These are phyloP conservation scores for Scleropages formosus DNA, from an alignment of 2,797 vertebrate genomes.

Conservation along the genomic window DNA sequence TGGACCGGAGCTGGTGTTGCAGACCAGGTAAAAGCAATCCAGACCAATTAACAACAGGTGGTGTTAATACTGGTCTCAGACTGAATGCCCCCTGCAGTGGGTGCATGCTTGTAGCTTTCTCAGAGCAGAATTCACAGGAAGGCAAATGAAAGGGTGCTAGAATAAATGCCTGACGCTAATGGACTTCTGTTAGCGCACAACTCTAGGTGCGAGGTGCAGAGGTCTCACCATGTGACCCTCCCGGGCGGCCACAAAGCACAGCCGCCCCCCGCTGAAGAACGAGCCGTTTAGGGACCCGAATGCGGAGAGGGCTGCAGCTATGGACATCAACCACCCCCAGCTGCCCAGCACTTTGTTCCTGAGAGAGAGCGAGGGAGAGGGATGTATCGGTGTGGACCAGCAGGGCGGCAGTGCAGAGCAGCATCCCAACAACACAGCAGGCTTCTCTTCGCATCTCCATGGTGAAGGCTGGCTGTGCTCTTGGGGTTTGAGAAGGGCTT, in stretches of 20 bases:
- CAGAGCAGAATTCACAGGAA: no score
- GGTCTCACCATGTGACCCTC: conserved; percentile 86
- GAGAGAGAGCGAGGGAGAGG: not conserved
- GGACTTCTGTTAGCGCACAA: not conserved
- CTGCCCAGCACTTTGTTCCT: conserved; percentile 82
- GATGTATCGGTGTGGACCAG: not conserved
- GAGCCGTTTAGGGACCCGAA: conserved; percentile 81
- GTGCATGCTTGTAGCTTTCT: no score
- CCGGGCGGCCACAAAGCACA: conserved; percentile 82
- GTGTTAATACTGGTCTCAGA: not conserved
- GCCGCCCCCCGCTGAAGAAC: conserved; percentile 78
- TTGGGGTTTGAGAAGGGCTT: not conserved
- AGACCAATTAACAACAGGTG: no score
- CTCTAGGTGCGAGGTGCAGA: not conserved
- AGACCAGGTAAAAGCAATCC: no score
- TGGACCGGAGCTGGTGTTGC: no score
- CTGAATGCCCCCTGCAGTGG: not conserved
- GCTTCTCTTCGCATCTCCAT: no score
- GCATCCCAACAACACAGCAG: not conserved
- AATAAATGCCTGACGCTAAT: no score
- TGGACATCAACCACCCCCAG: conserved; percentile 86
- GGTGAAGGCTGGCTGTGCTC: not conserved
- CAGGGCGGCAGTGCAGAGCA: not conserved
- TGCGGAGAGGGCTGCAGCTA: conserved; percentile 78
- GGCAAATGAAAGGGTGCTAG: no score